Conservation (phyloP, 2,888 invertebrate species). For the Busseola fusca region DNA sequence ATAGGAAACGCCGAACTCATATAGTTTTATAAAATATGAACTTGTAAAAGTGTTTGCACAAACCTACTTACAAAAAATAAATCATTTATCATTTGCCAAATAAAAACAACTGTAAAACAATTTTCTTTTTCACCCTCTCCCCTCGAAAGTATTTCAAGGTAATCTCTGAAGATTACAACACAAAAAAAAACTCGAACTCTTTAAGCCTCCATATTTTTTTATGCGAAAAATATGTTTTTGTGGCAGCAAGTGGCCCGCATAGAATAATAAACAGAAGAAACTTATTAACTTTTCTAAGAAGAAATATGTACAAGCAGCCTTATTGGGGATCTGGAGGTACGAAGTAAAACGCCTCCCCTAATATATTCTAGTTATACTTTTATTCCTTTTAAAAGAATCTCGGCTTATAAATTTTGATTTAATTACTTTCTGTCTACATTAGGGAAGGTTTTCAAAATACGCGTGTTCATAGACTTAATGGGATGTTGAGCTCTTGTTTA, state of each 20-base stretch:
- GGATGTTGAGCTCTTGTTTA: neutral
- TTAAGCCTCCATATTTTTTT: slow-evolving; percentile 83
- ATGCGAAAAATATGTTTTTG: slow-evolving; percentile 80
- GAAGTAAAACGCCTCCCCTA: slow-evolving; percentile 63
- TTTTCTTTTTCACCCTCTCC: slow-evolving; percentile 71
- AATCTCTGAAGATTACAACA: slow-evolving; percentile 84
- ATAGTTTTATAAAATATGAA: too few relatives aligned
- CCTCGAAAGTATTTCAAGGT: slow-evolving; percentile 81
- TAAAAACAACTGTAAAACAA: slow-evolving; percentile 77
- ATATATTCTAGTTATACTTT: slow-evolving; percentile 63
- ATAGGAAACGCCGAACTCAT: too few relatives aligned
- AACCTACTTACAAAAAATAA: too few relatives aligned
- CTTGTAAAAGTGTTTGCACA: too few relatives aligned
- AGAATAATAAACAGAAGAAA: slow-evolving; percentile 78
- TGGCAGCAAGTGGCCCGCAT: slow-evolving; percentile 64
- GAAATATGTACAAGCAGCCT: slow-evolving; percentile 67
- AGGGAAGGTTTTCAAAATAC: slow-evolving; percentile 20
- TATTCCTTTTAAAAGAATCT: slow-evolving; percentile 43
- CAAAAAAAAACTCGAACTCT: slow-evolving; percentile 80
- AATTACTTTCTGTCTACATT: slow-evolving; percentile 44
- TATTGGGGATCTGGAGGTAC: slow-evolving; percentile 62
- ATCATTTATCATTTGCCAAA: slow-evolving; percentile 43
- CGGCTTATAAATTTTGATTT: slow-evolving; percentile 44
- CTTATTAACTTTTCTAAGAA: slow-evolving; percentile 76
- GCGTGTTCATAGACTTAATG: slow-evolving; percentile 8